phyloP scores from a whole-genome alignment of 2,888 invertebrate species.

The Drosophila nr. medialis region DNA sequence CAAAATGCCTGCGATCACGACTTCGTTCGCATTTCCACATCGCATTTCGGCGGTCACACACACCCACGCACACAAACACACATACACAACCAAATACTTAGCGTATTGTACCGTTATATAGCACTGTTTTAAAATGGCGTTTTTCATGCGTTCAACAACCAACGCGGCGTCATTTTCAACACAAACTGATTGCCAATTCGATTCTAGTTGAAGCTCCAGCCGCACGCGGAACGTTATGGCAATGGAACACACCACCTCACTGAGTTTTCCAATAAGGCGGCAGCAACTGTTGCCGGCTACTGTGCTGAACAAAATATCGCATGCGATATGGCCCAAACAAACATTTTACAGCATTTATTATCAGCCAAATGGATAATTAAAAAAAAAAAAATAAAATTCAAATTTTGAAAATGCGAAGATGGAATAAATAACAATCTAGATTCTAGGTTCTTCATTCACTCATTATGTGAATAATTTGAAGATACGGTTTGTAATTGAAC shows the following conservation, averaged over 20 bases:
- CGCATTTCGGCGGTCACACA: slow-evolving; percentile 37
- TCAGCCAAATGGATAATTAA: background rate
- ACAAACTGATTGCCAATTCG: slow-evolving; percentile 62
- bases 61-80: slow-evolving; percentile 10
- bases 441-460: background rate
- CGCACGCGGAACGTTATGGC: slow-evolving; percentile 45
- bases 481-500: background rate
- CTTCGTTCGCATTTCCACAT: slow-evolving; percentile 40
- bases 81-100: slow-evolving; percentile 9
- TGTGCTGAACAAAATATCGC: slow-evolving; percentile 34
- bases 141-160: slow-evolving; percentile 64
- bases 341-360: slow-evolving; percentile 1
- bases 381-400: background rate
- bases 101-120: slow-evolving; percentile 64
- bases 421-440: background rate
- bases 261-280: slow-evolving; percentile 29
- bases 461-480: background rate
- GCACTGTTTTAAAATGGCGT: slow-evolving; percentile 52
- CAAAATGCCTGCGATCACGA: slow-evolving; percentile 55
- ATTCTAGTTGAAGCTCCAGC: slow-evolving; percentile 31
- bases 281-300: slow-evolving; percentile 42
- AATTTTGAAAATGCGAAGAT: background rate
- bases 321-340: slow-evolving; percentile 32
- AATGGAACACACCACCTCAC: slow-evolving; percentile 41
- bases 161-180: slow-evolving; percentile 75